phyloP scores from a whole-genome alignment of 1,140 invertebrate genomes.

The Octopus bimaculoides region DNA sequence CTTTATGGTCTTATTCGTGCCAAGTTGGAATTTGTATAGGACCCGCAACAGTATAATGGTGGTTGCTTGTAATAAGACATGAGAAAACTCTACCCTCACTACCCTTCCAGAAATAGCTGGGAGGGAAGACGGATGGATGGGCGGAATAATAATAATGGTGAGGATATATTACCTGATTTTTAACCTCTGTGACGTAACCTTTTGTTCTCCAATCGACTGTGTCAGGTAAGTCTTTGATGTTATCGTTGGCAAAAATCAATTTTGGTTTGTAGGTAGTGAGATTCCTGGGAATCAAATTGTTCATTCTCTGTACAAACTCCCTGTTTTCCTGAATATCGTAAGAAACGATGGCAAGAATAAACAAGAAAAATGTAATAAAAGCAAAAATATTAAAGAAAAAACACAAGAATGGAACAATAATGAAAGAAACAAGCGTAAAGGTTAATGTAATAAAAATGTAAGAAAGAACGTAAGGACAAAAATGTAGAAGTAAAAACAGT shows the following conservation, averaged over 20 bases:
- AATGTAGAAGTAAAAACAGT: too few relatives aligned
- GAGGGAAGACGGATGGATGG: too few relatives aligned
- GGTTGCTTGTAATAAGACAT: background rate
- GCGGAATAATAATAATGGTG: background rate
- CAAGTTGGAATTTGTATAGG: too few relatives aligned
- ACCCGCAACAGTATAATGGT: too few relatives aligned
- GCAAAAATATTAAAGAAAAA: too few relatives aligned
- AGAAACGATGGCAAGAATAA: background rate
- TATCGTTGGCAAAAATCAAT: conserved; percentile 9
- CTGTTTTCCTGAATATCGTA: conserved; percentile 28
- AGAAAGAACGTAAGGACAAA: too few relatives aligned
- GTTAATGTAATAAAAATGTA: too few relatives aligned
- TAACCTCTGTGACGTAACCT: conserved; percentile 58
- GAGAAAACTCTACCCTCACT: background rate
- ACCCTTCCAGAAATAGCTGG: too few relatives aligned
- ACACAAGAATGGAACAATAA: too few relatives aligned
- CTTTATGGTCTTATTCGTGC: too few relatives aligned
- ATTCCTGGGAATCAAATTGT: conserved; percentile 27
- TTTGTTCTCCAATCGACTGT: conserved; percentile 58
- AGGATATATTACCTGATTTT: conserved; percentile 52
- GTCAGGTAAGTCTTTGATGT: conserved; percentile 25
- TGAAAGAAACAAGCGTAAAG: too few relatives aligned
- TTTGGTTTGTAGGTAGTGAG: background rate
- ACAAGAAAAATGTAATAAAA: too few relatives aligned
- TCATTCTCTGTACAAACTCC: conserved; percentile 40